Conservation (phyloP, 2,113 vertebrate genomes). For the Dasyurus viverrinus region DNA sequence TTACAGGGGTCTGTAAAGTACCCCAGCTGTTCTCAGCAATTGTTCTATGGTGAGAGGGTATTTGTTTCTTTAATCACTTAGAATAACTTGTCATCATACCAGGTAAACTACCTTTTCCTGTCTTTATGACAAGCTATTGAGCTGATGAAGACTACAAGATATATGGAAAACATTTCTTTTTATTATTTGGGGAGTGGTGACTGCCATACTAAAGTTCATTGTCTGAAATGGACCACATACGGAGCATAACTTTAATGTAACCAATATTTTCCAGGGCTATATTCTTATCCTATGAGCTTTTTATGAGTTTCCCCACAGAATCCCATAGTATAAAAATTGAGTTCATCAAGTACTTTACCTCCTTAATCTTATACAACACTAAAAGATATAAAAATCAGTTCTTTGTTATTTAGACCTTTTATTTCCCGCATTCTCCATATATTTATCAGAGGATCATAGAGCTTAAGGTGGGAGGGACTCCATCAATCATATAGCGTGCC, state of each 20-base stretch:
- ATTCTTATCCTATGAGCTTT: background rate
- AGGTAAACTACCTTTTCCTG: conserved; percentile 12
- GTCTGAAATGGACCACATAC: conserved; percentile 20
- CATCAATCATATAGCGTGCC: background rate
- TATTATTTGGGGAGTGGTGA: conserved; percentile 46
- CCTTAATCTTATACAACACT: background rate
- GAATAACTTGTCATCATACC: background rate
- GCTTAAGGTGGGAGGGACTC: background rate
- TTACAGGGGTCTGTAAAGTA: conserved; percentile 58
- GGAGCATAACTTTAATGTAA: background rate
- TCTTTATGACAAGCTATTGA: conserved; percentile 28
- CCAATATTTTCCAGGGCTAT: conserved; percentile 14
- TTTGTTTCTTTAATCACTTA: conserved; percentile 54
- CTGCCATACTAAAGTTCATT: conserved; percentile 9
- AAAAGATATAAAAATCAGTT: background rate
- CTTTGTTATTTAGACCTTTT: background rate
- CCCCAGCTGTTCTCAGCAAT: conserved; percentile 56
- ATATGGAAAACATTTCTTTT: conserved; percentile 44
- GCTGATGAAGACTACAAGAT: background rate
- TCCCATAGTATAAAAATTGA: background rate
- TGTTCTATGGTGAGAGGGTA: conserved; percentile 11
- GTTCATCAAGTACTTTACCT: background rate
- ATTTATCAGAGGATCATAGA: background rate
- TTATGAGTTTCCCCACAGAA: conserved; percentile 14
- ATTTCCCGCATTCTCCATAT: background rate